A percentile compares a stretch with the other conserved stretches of the same genome.
phyloP scores from a whole-genome alignment of 2,888 invertebrate genomes.

The Caenorhabditis imperialis region DNA sequence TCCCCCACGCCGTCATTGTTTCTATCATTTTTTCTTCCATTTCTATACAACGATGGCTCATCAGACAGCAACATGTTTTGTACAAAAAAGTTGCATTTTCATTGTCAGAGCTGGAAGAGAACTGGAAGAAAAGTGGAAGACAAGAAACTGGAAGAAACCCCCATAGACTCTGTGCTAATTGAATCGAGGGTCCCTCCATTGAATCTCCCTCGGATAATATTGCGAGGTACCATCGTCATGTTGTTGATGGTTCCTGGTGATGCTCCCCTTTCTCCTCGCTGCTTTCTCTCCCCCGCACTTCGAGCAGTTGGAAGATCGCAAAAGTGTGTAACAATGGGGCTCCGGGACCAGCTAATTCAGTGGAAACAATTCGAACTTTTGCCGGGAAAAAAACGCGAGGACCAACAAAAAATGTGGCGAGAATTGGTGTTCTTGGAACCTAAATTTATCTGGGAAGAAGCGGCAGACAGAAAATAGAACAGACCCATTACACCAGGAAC shows the following conservation, averaged over 20 bases:
- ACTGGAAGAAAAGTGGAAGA: conserved; percentile 12
- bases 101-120: too few relatives aligned
- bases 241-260: conserved; percentile 54
- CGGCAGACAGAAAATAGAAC: too few relatives aligned
- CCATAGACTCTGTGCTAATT: conserved; percentile 14
- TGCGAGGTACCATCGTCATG: conserved; percentile 35
- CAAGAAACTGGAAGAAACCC: conserved; percentile 11
- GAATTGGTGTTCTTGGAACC: neutral
- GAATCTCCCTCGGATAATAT: conserved; percentile 4
- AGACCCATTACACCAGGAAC: too few relatives aligned
- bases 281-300: conserved; percentile 40
- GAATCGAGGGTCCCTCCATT: conserved; percentile 40
- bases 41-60: conserved; percentile 45
- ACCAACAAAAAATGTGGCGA: conserved; percentile 8
- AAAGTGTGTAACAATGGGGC: conserved; percentile 35
- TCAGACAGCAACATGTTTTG: conserved; percentile 22
- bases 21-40: conserved; percentile 34
- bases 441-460: too few relatives aligned
- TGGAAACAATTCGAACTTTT: conserved; percentile 52
- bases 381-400: conserved; percentile 27
- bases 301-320: conserved; percentile 38
- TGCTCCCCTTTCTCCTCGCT: conserved; percentile 17
- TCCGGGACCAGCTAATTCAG: conserved; percentile 32
- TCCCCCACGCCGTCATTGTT: neutral
- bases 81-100: conserved; percentile 14